Percentiles rank a stretch among this genome's conserved stretches.
Conservation (phyloP, 2,113 vertebrate genomes). For the Riparia riparia region DNA sequence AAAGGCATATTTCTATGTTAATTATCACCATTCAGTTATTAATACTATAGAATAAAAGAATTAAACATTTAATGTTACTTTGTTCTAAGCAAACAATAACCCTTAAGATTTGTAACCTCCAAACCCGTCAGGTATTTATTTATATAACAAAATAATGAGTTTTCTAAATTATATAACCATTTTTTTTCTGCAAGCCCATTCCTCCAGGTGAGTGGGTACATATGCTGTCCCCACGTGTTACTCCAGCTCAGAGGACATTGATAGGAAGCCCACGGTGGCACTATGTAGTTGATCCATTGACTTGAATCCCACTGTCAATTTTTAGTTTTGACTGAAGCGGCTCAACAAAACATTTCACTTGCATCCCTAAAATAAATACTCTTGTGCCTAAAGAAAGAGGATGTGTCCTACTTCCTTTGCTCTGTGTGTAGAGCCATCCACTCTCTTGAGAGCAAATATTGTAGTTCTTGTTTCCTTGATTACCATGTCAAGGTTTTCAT, state of each 20-base stretch:
- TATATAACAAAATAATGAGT: neutral
- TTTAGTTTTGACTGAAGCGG: neutral
- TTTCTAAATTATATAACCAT: neutral
- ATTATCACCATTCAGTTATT: slow-evolving; percentile 23
- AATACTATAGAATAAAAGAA: slow-evolving; percentile 34
- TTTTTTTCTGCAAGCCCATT: neutral
- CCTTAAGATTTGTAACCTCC: neutral
- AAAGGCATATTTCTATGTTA: neutral
- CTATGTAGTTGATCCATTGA: neutral
- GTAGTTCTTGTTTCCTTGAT: neutral
- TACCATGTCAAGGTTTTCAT: neutral
- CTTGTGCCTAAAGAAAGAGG: neutral
- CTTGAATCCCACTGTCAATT: neutral
- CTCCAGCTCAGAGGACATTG: neutral
- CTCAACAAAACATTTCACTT: neutral
- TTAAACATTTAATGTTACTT: slow-evolving; percentile 29
- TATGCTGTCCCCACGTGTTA: neutral
- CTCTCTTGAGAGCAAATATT: neutral
- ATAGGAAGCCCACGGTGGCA: neutral
- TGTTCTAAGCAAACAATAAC: neutral
- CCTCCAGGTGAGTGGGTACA: neutral
- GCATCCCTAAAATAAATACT: neutral
- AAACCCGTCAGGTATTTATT: neutral
- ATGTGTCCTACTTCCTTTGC: neutral
- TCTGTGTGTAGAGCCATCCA: neutral